These are phyloP conservation scores for Serranus cabrilla DNA, from an alignment of 2,797 vertebrate genomes.

Conservation along the genomic window DNA sequence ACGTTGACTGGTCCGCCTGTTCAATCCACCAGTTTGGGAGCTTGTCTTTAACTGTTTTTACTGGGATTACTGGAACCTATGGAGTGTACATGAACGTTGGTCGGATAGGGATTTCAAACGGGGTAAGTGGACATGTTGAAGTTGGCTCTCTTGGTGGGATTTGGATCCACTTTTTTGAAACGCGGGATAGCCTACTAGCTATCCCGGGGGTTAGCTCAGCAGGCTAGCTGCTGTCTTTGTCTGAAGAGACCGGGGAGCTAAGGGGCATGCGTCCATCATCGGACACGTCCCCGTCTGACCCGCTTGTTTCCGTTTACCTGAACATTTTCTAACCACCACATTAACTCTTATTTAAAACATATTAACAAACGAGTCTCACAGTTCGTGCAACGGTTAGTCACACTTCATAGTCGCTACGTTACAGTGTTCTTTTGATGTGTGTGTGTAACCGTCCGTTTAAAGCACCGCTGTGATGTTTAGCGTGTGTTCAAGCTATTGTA, in stretches of 20 bases:
- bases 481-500: not conserved
- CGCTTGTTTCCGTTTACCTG: not conserved
- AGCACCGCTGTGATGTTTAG: not conserved
- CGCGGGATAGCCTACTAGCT: slow-evolving; percentile 70
- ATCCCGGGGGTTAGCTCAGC: slow-evolving; percentile 70
- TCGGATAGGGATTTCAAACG: slow-evolving; percentile 52
- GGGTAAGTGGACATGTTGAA: slow-evolving; percentile 60
- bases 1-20: slow-evolving; percentile 67
- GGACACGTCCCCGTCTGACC: slow-evolving; percentile 74
- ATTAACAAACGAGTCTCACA: fast-evolving
- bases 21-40: slow-evolving; percentile 41
- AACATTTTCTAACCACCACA: not conserved
- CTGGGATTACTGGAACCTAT: slow-evolving; percentile 49
- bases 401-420: not conserved
- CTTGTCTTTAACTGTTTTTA: slow-evolving; percentile 9
- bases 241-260: slow-evolving; percentile 74
- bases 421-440: not conserved
- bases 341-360: fast-evolving
- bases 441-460: not conserved
- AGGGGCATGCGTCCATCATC: slow-evolving; percentile 62
- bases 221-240: slow-evolving; percentile 80
- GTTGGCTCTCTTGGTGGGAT: not conserved
- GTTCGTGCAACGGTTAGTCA: not conserved
- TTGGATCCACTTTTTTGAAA: slow-evolving; percentile 33
- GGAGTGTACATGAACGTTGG: slow-evolving; percentile 70